These are phyloP conservation scores for Molossus molossus DNA, from an alignment of 2,797 vertebrate species.

Conservation along the genomic window DNA sequence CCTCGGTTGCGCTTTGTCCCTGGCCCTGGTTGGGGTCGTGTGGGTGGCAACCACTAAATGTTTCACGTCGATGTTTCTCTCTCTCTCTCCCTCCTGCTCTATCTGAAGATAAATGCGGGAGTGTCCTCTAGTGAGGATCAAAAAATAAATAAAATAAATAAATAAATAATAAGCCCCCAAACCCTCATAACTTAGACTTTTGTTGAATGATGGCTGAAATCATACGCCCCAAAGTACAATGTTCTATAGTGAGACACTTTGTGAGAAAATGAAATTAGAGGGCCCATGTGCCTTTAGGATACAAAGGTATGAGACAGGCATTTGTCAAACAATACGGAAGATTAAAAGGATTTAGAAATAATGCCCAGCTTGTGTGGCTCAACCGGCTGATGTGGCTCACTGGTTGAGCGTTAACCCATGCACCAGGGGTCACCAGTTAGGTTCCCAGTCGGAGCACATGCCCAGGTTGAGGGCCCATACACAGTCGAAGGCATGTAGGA, in stretches of 20 bases:
- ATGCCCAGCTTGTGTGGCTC: no score
- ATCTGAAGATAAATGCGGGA: no score
- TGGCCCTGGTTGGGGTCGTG: no score
- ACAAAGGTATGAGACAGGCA: not conserved
- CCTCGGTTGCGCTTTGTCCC: no score
- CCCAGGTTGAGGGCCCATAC: not conserved
- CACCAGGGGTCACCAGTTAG: not conserved
- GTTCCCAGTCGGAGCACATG: not conserved
- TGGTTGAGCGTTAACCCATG: not conserved
- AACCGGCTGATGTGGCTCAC: fast-evolving
- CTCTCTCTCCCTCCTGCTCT: no score
- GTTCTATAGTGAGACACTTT: not conserved
- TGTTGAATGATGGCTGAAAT: no score
- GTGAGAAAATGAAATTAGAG: not conserved
- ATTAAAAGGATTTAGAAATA: not conserved
- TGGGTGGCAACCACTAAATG: no score
- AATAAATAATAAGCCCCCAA: not conserved
- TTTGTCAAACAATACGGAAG: not conserved
- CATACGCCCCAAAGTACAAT: no score
- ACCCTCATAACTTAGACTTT: no score
- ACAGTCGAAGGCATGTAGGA: not conserved
- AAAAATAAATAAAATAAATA: not conserved
- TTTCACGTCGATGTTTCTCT: no score
- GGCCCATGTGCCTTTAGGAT: not conserved
- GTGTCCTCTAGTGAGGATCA: no score